phyloP scores from a whole-genome alignment of 1,140 invertebrate genomes.

The Habropoda laboriosa region DNA sequence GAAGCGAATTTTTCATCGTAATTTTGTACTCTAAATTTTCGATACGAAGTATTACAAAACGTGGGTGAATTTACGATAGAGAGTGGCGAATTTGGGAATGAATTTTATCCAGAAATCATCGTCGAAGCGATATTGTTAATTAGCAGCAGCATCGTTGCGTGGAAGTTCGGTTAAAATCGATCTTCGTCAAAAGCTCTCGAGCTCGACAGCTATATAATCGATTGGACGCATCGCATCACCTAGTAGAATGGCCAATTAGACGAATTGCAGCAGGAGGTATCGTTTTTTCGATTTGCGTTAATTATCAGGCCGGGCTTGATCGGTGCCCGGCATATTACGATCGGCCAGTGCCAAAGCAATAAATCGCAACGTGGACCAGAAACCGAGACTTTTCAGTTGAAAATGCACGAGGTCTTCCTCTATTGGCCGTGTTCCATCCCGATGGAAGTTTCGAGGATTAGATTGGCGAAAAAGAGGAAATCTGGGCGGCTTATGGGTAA shows the following conservation, averaged over 20 bases:
- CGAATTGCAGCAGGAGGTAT: neutral
- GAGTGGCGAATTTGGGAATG: neutral
- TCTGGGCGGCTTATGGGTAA: neutral
- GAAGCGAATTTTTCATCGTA: too few relatives aligned
- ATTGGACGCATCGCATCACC: neutral
- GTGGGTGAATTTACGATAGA: too few relatives aligned
- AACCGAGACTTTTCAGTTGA: neutral
- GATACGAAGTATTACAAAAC: too few relatives aligned
- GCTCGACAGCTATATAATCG: neutral
- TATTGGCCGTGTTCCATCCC: slow-evolving; percentile 7
- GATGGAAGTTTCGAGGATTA: neutral
- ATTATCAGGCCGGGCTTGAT: neutral
- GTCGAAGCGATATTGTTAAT: too few relatives aligned
- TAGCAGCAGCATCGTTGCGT: too few relatives aligned
- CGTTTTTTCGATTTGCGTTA: neutral
- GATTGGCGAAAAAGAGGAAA: neutral
- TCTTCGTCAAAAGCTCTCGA: too few relatives aligned
- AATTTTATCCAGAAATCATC: neutral
- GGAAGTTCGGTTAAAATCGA: too few relatives aligned
- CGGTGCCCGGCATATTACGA: neutral
- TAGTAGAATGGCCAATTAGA: neutral
- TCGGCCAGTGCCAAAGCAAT: slow-evolving; percentile 2
- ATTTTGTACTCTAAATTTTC: too few relatives aligned
- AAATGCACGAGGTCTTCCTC: slow-evolving; percentile 1
- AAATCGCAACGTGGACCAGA: neutral